Evolutionary conservation across 2,888 invertebrate genomes (phyloP).

Genomic region (Nebria salina): DNA sequence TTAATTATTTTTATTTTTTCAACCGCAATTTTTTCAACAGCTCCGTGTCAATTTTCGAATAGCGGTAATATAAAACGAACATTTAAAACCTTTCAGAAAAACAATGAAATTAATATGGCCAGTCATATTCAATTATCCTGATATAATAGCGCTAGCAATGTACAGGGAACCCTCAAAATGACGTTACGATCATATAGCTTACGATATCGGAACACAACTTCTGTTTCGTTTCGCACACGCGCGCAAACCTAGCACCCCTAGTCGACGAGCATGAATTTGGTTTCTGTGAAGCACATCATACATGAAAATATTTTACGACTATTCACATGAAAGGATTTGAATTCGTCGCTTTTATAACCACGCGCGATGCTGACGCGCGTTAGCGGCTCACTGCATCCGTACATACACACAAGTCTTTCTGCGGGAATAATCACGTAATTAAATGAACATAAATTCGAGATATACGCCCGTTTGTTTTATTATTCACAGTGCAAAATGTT

Average conservation of each 20-base stretch:
- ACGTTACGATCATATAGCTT: constrained; percentile 14
- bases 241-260: neutral
- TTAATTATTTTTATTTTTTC: neutral
- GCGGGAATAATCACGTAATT: constrained; percentile 44
- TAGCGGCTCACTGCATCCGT: constrained; percentile 5
- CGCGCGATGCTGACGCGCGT: constrained; percentile 19
- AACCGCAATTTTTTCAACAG: neutral
- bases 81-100: constrained; percentile 44
- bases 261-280: neutral
- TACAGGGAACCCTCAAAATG: constrained; percentile 32
- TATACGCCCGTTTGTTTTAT: constrained; percentile 34
- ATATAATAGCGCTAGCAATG: neutral
- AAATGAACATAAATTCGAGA: constrained; percentile 43
- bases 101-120: constrained; percentile 44
- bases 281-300: constrained; percentile 5
- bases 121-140: constrained; percentile 38
- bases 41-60: constrained; percentile 16
- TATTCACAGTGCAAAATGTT: constrained; percentile 29
- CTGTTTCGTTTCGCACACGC: constrained; percentile 29
- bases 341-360: constrained; percentile 48
- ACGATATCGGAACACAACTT: constrained; percentile 20
- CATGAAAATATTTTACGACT: constrained; percentile 48
- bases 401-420: constrained; percentile 25
- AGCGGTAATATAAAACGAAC: constrained; percentile 37
- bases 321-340: constrained; percentile 48